Conservation (phyloP, 2,113 vertebrate genomes). For the Phodopus roborovskii region DNA sequence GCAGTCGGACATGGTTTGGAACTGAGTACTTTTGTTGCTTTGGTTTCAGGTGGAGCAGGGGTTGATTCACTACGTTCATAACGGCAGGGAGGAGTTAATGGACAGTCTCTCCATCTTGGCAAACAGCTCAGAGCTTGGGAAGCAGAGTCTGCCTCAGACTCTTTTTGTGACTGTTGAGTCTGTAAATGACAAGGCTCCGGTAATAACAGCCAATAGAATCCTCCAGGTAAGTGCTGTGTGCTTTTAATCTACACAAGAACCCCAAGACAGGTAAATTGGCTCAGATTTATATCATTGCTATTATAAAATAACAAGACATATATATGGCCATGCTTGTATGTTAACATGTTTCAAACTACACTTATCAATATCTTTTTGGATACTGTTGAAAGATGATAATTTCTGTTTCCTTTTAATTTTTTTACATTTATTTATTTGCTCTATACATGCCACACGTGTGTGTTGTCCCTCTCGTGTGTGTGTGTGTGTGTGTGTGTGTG, state of each 20-base stretch:
- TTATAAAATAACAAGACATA: conserved; percentile 31
- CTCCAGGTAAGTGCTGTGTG: conserved; percentile 90
- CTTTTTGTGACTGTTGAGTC: conserved; percentile 89
- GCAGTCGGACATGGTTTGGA: conserved; percentile 43
- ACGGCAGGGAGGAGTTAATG: conserved; percentile 88
- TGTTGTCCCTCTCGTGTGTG: too few relatives aligned
- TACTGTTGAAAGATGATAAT: neutral
- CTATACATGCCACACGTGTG: neutral
- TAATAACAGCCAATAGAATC: conserved; percentile 91
- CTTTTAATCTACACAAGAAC: conserved; percentile 41
- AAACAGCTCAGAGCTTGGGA: conserved; percentile 90
- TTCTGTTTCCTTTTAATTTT: neutral
- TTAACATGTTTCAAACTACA: neutral
- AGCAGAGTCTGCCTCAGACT: conserved; percentile 89
- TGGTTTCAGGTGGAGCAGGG: conserved; percentile 91
- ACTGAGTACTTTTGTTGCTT: conserved; percentile 70
- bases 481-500: neutral
- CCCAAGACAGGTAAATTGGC: neutral
- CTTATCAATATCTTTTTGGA: neutral
- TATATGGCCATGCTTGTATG: neutral
- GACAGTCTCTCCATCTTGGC: conserved; percentile 90
- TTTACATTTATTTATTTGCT: neutral
- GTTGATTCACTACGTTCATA: conserved; percentile 93
- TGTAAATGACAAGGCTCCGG: conserved; percentile 92
- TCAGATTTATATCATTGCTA: conserved; percentile 10